A percentile compares a stretch with the other conserved stretches of the same genome.
Conservation (phyloP, 2,888 invertebrate species). For the Antitype chi region DNA sequence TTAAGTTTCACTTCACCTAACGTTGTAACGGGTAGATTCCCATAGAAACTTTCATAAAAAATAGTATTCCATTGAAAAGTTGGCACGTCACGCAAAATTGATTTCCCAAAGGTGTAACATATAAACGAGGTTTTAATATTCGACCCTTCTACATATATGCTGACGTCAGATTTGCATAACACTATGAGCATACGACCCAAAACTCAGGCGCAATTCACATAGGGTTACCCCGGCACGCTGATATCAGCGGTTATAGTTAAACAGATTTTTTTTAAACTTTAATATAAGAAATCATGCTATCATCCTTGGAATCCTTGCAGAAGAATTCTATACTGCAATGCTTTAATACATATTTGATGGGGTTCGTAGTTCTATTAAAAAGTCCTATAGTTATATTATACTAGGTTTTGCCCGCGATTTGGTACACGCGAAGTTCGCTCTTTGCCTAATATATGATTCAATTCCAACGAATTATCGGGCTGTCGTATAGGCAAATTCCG, state of each 20-base stretch:
- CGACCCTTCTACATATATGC: slow-evolving; percentile 12
- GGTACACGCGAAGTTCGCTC: background rate
- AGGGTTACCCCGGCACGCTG: background rate
- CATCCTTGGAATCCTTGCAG: background rate
- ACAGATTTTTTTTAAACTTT: too few species aligned
- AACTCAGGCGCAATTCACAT: slow-evolving; percentile 4
- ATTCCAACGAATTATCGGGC: background rate
- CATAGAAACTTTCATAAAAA: slow-evolving; percentile 7
- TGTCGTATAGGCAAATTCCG: background rate
- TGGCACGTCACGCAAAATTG: slow-evolving; percentile 16
- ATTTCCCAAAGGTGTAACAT: slow-evolving; percentile 39
- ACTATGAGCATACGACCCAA: background rate
- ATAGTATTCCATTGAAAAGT: slow-evolving; percentile 20
- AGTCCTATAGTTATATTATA: background rate
- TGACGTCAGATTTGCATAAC: slow-evolving; percentile 40
- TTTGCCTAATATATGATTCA: background rate
- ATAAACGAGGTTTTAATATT: slow-evolving; percentile 37
- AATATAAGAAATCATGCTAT: background rate
- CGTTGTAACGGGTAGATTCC: background rate
- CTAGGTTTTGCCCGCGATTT: background rate
- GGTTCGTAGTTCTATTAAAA: background rate
- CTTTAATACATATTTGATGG: background rate
- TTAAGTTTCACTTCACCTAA: background rate
- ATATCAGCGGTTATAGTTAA: too few species aligned
- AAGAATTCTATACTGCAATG: background rate